Evolutionary conservation across 92 coral and sea anemone genomes (phyloP), one percentile per base, ranked within the genome.

Genomic region (Siderastrea siderea): DNA sequence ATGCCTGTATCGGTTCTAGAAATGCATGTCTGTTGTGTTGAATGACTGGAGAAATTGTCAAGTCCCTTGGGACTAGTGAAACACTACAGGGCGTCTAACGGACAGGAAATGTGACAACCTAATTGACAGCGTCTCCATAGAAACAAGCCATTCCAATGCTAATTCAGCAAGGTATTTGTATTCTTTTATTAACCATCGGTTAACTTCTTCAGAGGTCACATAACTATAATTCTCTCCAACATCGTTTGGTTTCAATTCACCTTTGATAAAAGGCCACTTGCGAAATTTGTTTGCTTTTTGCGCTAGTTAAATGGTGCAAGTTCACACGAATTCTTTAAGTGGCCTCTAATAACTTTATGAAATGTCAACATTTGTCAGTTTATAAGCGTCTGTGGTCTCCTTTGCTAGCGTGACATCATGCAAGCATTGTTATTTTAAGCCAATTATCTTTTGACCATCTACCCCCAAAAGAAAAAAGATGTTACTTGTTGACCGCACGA

Each of bases 41-140:
- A 89, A 74, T 75, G 87, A 74, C 73, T 5, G 15, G 57, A 74
- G 86, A 87, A 89, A 92, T 88, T 67, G 91, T 26, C 13, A 51
- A 53, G 12, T 90, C 93, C 93, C 95, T 17, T 59, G 93, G 91
- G 93, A 93, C 59, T 63, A 55, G 12, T 3, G 12, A 45, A 43
- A 66, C 70, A 73, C 87, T 4, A 43, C 93, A 85, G 92, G 88
- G 86, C 66, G 71, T 69, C 74, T 62, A 79, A 78, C 71, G 74
- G 94, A 91, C 86, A 82, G 91, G 81, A 78, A 82, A 72, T 66
- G 83, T 89, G 89, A 93, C 98, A 87, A 90, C 84, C 90, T 84
- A 94, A 93, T 94, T 94, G 98, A 93, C 95, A 81, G 81, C 67
- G 90, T 93, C 74, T 71, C 96, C 95, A 93, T 95, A 88, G 96